Percentiles rank a stretch among this genome's conserved stretches.
These are phyloP conservation scores for Syrista parreyssii DNA, from an alignment of 2,888 invertebrate species.

Conservation along the genomic window DNA sequence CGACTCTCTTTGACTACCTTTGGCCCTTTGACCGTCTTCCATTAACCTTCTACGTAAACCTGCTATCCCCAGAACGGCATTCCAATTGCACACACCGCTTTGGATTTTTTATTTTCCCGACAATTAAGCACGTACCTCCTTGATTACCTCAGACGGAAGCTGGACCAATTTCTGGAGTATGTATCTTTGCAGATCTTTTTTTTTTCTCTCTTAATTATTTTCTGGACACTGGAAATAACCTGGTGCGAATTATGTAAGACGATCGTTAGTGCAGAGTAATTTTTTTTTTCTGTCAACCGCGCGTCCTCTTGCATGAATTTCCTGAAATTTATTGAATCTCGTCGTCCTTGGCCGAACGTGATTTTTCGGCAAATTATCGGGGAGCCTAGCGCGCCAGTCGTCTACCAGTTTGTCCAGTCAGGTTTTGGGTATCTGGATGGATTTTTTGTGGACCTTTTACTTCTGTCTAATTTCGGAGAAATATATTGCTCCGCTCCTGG, in stretches of 20 bases:
- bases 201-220: background rate
- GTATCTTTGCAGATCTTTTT: background rate
- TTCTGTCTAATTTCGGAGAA: background rate
- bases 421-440: background rate
- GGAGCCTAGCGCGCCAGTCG: background rate
- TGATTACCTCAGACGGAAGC: background rate
- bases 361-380: background rate
- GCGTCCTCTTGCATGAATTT: background rate
- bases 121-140: background rate
- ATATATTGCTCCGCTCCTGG: background rate
- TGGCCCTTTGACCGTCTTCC: background rate
- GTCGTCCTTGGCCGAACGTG: background rate
- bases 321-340: background rate
- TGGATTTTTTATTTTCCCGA: background rate
- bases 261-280: background rate
- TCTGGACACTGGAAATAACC: background rate
- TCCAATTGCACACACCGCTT: background rate
- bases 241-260: background rate
- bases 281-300: background rate
- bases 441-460: background rate
- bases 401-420: background rate
- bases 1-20: background rate
- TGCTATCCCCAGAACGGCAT: background rate
- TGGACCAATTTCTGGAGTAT: background rate
- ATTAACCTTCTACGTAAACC: background rate